Evolutionary conservation across 2,797 vertebrate genomes (phyloP).

Genomic region (Xenentodon cancila): DNA sequence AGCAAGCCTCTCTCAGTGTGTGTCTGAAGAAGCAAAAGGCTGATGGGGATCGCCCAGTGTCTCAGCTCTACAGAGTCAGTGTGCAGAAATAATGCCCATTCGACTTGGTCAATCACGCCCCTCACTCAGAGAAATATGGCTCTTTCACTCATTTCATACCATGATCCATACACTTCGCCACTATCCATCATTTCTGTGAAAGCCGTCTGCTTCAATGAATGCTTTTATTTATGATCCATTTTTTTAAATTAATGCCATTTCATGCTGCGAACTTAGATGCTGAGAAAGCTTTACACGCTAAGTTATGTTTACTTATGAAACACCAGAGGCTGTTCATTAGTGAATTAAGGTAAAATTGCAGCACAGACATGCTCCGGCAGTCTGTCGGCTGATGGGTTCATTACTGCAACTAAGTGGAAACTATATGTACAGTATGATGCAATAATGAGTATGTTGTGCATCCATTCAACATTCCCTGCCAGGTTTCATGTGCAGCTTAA

Average conservation of each 20-base stretch:
- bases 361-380: conserved; percentile 12
- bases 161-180: conserved; percentile 68
- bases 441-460: conserved; percentile 44
- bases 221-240: conserved; percentile 67
- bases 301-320: conserved; percentile 45
- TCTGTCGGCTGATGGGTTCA: conserved; percentile 42
- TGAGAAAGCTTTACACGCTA: conserved; percentile 48
- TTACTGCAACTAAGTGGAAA: conserved; percentile 47
- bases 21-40: conserved; percentile 73
- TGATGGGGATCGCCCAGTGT: conserved; percentile 75
- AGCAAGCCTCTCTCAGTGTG: conserved; percentile 80
- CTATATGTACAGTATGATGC: conserved; percentile 20
- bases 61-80: conserved; percentile 86
- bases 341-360: conserved; percentile 46
- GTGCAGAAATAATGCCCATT: conserved; percentile 93
- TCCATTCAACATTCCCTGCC: conserved; percentile 9
- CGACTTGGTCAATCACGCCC: conserved; percentile 86
- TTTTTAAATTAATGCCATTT: conserved; percentile 59
- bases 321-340: conserved; percentile 45
- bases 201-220: conserved; percentile 52
- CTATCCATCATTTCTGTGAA: conserved; percentile 76
- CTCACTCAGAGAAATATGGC: conserved; percentile 75
- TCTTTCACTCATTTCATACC: conserved; percentile 70
- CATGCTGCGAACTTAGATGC: conserved; percentile 44
- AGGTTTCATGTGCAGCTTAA: no score